Evolutionary conservation across 2,888 invertebrate species (phyloP), one percentile per base, ranked within the genome.

Genomic region (Polydrusus pterygomalis): DNA sequence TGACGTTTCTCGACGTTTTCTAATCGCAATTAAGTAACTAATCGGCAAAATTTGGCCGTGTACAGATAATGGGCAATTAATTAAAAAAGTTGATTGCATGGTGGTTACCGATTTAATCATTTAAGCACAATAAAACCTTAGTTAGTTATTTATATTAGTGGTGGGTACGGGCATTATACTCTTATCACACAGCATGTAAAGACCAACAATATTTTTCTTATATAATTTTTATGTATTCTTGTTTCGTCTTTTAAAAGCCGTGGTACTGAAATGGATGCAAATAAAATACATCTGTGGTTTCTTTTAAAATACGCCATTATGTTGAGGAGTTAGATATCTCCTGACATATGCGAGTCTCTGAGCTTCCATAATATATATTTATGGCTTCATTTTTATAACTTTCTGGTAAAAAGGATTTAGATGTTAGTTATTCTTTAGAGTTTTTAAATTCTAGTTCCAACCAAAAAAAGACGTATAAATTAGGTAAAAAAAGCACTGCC

Each of bases 221-320:
- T 38, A 60, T 8, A 17, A 17, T 38, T 38, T 25, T 60, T 38
- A 38, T 38, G 38, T 60, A 60, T 60, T 60, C 38, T 38, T 38
- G 18, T 38, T 54, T 38, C n/a, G 38, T 58, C 15, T 58, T 38
- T 38, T 38, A 38, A 60, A 60, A 60, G 58, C 38, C 38, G 38
- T 60, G 38, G 38, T 40, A 60, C 58, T 38, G 9, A 11, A 18
- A 38, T 60, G 38, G 18, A 60, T 17, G 58, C 58, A 60, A 60
- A 60, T 60, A 60, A 60, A 60, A 60, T 38, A 60, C 38, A 60
- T 38, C 58, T 60, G 58, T 18, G 58, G 38, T 38, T 38, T 38
- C 17, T 60, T 60, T 40, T 34, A 9, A 60, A 60, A 38, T 38
- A 18, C 18, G 38, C 38, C 11, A 60, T 60, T 38, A 17, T 17